Percentiles rank a stretch among this genome's conserved stretches.
Evolutionary conservation across 2,113 vertebrate genomes (phyloP).

Genomic region (Nothobranchius furzeri): DNA sequence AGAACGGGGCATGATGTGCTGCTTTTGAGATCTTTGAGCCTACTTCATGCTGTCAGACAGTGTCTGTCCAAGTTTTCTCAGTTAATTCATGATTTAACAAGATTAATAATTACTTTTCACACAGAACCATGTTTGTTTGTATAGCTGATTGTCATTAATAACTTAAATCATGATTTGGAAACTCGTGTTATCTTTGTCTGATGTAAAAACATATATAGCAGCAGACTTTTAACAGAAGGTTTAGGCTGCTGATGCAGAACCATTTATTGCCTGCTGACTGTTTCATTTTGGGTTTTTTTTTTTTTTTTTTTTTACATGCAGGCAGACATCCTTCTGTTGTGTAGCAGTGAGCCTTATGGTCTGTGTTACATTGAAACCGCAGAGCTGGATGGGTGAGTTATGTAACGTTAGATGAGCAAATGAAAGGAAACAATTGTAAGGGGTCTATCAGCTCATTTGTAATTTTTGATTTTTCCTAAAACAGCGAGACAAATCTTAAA

Average conservation of each 20-base stretch:
- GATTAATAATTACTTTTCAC: no score
- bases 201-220: not conserved
- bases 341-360: conserved; percentile 90
- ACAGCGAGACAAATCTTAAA: conserved; percentile 93
- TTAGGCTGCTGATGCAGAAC: no score
- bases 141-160: no score
- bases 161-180: no score
- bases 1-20: no score
- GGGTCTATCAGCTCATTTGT: not conserved
- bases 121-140: no score
- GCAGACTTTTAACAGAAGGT: no score
- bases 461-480: not conserved
- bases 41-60: no score
- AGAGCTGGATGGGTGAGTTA: conserved; percentile 88
- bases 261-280: conserved; percentile 3
- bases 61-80: no score
- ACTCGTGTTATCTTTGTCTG: no score
- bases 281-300: conserved; percentile 38
- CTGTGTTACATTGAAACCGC: conserved; percentile 94
- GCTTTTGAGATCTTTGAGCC: no score
- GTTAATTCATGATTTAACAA: no score
- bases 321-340: conserved; percentile 93
- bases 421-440: not conserved
- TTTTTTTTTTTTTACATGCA: conserved; percentile 72
- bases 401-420: not conserved